Percentiles rank a stretch among this genome's conserved stretches.
Evolutionary conservation across 2,113 vertebrate species (phyloP).

Genomic region (Morphnarchus princeps): DNA sequence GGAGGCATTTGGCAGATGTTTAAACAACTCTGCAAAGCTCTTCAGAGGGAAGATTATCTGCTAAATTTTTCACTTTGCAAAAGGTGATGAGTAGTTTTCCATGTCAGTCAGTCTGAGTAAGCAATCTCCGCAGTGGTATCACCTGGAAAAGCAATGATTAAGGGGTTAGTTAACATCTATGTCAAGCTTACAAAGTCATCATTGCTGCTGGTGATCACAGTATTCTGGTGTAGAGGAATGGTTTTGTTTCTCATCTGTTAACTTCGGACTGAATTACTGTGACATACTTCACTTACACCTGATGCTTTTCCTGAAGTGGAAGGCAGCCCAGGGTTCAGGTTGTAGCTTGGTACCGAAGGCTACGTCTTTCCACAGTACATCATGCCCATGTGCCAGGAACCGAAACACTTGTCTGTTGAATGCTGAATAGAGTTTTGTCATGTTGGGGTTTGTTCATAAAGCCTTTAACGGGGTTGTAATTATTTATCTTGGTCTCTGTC

Average conservation of each 20-base stretch:
- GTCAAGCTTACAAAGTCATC: background rate
- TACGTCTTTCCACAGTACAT: background rate
- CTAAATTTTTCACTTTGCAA: background rate
- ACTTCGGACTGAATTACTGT: background rate
- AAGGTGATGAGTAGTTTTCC: background rate
- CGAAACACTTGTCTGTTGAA: background rate
- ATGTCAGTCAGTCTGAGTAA: background rate
- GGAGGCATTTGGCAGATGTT: background rate
- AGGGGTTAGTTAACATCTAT: background rate
- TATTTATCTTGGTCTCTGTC: slow-evolving; percentile 17
- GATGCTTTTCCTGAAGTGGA: background rate
- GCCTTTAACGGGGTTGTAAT: background rate
- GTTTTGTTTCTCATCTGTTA: background rate
- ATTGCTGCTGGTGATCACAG: background rate
- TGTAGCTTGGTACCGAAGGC: rapidly evolving
- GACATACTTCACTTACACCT: background rate
- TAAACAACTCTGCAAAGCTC: background rate
- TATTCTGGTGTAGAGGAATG: background rate
- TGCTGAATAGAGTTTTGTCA: background rate
- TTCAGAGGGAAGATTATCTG: background rate
- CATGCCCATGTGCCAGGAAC: rapidly evolving
- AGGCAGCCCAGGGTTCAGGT: background rate
- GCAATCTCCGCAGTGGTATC: background rate
- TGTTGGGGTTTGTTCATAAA: background rate
- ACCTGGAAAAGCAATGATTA: background rate